Evolutionary conservation across 2,888 invertebrate genomes (phyloP), one percentile per base, ranked within the genome.

Genomic region (Latrodectus hesperus): DNA sequence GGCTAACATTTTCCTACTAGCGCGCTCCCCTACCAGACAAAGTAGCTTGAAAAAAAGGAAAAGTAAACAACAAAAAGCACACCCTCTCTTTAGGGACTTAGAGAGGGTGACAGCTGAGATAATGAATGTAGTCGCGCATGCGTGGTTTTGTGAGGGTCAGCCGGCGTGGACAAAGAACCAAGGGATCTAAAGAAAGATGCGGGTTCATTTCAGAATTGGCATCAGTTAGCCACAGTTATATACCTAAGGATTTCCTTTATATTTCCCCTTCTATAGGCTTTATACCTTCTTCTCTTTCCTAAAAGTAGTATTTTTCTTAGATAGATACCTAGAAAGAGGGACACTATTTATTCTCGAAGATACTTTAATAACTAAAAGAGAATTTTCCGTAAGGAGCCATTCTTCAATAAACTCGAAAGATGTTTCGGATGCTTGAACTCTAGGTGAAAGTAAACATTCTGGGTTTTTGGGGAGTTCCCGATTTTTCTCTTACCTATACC

Each of bases 71-170:
- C 26, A 70, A 38, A 38, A 38, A 17, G 38, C 38, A 49, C 76
- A 80, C 75, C 26, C 12, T 75, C 75, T 76, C 75, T 74, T 74
- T 76, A 53, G 87, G 81, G 87, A 73, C 60, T 81, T 67, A 49
- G 22, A 72, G 17, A 16, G 82, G 87, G 81, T 82, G 87, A 87
- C 87, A 87, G 82, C 68, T 55, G 82, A 87, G 77, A 82, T 82
- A 82, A 82, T 71, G 77, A 82, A 81, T 73, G 64, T 68, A 65
- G 51, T 52, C 71, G 65, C 84, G 79, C 84, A 79, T 85, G 84
- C 84, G 84, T 68, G 16, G 53, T 10, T 11, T 60, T 26, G 16
- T 51, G 38, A 53, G 53, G 81, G 81, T 67, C 84, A 77, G 38
- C 38, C 38, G 10, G 64, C 16, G 38, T 67, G 82, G 49, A 60